Evolutionary conservation across 2,797 vertebrate genomes (phyloP).

Genomic region (Myotis pilosus): DNA sequence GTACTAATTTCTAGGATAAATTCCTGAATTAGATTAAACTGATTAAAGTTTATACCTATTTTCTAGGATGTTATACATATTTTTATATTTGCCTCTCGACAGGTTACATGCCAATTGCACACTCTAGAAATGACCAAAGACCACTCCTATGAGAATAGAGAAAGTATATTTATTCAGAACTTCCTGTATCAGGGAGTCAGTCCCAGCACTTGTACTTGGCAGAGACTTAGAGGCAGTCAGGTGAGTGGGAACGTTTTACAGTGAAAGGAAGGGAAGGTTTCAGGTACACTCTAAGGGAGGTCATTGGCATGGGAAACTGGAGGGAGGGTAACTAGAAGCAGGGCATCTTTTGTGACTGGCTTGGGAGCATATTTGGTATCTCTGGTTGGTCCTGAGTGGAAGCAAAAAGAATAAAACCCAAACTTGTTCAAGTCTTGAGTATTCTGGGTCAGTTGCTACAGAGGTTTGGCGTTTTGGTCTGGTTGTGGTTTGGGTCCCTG

Average conservation of each 20-base stretch:
- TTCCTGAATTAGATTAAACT: neutral
- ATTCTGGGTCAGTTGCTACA: neutral
- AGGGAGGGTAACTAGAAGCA: neutral
- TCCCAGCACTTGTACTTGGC: neutral
- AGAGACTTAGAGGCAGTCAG: neutral
- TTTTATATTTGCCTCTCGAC: neutral
- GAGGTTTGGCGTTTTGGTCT: neutral
- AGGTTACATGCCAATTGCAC: neutral
- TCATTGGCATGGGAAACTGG: neutral
- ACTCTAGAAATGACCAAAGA: neutral
- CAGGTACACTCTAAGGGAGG: neutral
- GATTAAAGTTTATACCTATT: neutral
- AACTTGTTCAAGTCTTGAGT: neutral
- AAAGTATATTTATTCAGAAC: neutral
- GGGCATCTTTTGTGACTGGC: too few species aligned
- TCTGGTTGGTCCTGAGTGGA: neutral
- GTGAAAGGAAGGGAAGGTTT: neutral
- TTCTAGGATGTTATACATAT: neutral
- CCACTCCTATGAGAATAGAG: neutral
- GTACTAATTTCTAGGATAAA: neutral
- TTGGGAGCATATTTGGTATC: neutral
- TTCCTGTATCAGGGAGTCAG: neutral
- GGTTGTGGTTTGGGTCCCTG: neutral
- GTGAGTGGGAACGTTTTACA: neutral
- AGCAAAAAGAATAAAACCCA: neutral